Conservation (phyloP, 1,140 invertebrate species). For the Euglossa dilemma region DNA sequence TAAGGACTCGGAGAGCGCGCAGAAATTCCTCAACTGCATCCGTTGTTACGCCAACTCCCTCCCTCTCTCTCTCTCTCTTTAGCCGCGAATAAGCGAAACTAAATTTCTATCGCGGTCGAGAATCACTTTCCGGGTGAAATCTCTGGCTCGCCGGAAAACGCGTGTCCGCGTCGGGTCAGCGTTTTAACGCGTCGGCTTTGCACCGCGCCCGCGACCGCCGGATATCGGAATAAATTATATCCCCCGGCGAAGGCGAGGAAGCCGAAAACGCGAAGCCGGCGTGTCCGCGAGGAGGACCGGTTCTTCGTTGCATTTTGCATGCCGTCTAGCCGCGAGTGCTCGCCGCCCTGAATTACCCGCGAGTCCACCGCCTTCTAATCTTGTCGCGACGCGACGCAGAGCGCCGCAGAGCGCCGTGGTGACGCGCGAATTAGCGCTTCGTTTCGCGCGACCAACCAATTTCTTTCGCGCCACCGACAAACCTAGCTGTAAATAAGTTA, state of each 20-base stretch:
- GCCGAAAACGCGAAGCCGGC: constrained; percentile 42
- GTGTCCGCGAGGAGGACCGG: constrained; percentile 46
- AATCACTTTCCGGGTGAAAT: background rate
- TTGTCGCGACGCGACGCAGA: background rate
- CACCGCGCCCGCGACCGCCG: no score
- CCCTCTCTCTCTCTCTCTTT: background rate
- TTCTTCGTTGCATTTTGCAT: constrained; percentile 71
- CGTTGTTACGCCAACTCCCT: background rate
- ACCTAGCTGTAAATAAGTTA: constrained; percentile 34
- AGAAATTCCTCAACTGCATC: background rate
- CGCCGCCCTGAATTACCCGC: constrained; percentile 72
- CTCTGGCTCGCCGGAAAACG: background rate
- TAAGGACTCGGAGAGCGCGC: background rate
- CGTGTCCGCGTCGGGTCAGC: no score
- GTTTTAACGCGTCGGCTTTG: background rate
- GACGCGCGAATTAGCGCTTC: constrained; percentile 45
- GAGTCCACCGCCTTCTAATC: constrained; percentile 37
- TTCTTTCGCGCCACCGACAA: constrained; percentile 11
- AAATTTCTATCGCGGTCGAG: background rate
- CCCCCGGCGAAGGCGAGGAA: background rate
- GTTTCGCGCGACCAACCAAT: constrained; percentile 39
- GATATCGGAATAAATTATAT: constrained; percentile 23
- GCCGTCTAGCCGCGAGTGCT: constrained; percentile 67
- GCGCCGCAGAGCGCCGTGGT: background rate
- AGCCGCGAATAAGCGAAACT: background rate